phyloP scores from a whole-genome alignment of 2,888 invertebrate genomes.

The Pocota personata region DNA sequence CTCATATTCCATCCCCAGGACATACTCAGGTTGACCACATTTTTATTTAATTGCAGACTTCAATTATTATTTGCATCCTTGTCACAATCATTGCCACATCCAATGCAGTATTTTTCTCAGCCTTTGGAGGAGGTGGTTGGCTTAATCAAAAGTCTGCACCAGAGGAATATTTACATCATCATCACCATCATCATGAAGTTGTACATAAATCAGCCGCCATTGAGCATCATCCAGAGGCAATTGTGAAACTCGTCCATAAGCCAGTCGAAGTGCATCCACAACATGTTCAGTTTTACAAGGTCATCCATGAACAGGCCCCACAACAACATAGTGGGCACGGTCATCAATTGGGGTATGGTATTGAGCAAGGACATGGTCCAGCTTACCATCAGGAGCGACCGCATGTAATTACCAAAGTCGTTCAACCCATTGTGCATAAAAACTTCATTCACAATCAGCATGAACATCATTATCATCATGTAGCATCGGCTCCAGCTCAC shows the following conservation, averaged over 20 bases:
- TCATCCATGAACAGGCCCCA: constrained; percentile 21
- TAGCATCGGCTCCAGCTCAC: neutral
- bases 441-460: constrained; percentile 37
- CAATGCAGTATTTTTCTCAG: neutral
- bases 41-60: constrained; percentile 17
- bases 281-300: constrained; percentile 16
- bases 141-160: neutral
- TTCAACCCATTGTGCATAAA: constrained; percentile 37
- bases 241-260: neutral
- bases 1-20: neutral
- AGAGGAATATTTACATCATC: constrained; percentile 21
- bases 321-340: neutral
- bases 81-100: constrained; percentile 33
- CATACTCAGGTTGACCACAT: neutral
- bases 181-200: constrained; percentile 40
- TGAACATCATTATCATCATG: constrained; percentile 24
- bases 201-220: neutral
- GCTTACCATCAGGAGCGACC: neutral
- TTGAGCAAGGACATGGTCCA: constrained; percentile 2
- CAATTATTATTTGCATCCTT: constrained; percentile 40
- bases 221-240: neutral
- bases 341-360: neutral
- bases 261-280: constrained; percentile 22
- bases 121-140: neutral
- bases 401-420: constrained; percentile 11